Conservation (phyloP, 2,888 invertebrate genomes). For the Limenitis camilla region DNA sequence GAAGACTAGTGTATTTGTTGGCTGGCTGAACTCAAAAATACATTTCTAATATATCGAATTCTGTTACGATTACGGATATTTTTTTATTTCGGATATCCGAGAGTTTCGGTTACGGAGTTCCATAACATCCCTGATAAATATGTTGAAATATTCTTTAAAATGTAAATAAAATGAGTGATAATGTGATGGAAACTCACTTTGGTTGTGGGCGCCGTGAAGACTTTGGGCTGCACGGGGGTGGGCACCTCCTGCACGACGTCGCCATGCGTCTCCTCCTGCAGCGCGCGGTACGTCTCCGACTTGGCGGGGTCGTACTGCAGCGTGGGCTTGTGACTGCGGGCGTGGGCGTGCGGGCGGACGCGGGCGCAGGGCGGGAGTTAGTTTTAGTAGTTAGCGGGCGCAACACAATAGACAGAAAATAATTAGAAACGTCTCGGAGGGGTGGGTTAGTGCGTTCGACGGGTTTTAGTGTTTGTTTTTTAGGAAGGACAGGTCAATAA, state of each 20-base stretch:
- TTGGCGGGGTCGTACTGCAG: constrained; percentile 89
- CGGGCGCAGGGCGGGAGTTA: constrained; percentile 52
- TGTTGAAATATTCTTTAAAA: too few relatives aligned
- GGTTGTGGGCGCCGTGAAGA: constrained; percentile 80
- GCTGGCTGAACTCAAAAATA: too few relatives aligned
- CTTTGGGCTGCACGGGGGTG: constrained; percentile 82
- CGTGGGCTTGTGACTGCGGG: constrained; percentile 77
- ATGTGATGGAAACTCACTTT: constrained; percentile 54
- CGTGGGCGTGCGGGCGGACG: constrained; percentile 27
- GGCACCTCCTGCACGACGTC: constrained; percentile 80
- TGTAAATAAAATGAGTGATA: too few relatives aligned
- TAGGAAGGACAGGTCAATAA: constrained; percentile 88
- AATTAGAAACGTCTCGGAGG: constrained; percentile 49
- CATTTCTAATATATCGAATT: too few relatives aligned
- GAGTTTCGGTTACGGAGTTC: too few relatives aligned
- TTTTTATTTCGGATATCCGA: too few relatives aligned
- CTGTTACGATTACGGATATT: too few relatives aligned
- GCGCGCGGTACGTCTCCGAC: constrained; percentile 90
- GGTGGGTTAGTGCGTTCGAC: constrained; percentile 51
- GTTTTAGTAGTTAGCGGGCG: constrained; percentile 71
- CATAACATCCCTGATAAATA: too few relatives aligned
- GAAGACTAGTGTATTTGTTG: too few relatives aligned
- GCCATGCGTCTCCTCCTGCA: constrained; percentile 81
- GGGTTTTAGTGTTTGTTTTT: constrained; percentile 72
- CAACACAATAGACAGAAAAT: constrained; percentile 56